Base-by-base conservation (phyloP, 2,888 invertebrate genomes). In the Microplitis deprimator region DNA sequence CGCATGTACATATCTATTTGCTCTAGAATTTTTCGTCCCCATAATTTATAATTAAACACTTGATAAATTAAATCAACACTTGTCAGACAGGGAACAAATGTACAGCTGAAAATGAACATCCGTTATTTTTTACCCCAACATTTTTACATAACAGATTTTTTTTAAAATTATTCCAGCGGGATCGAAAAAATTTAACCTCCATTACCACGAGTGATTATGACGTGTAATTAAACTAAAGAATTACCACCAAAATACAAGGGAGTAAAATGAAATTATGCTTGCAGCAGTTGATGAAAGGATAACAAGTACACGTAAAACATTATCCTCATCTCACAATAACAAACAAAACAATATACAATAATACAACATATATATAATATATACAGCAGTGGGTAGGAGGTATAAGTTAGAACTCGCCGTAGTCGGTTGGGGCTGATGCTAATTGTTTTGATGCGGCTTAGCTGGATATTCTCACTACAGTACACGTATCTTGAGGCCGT, bases 371-470 rank as follows among this genome's bases (percentile, higher is more conserved):
- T 41, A 41, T 41, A 41, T 41, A 41, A 41, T 41, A 41, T 41
- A 8, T 41, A 41, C 13, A 50, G 8, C 8, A 10, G 10, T 50
- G 3, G 8, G 50, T 50, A 50, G 8, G 29, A 29, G 3, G 50
- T 50, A 62, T 17, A 62, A n/a, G 2, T 16, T 62, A 13, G 4
- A 67, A 67, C 20, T 20, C 39, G 6, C 13, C 38, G 10, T 20
- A n/a, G 67, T 38, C 13, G 67, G 50, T 13, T 13, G 50, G 13
- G 20, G 67, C 38, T 67, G 20, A 38, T 20, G 67, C 20, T 67
- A 67, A 67, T 67, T 67, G 29, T 67, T 67, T 67, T 67, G 67
- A 67, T 67, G 67, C 39, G 67, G 67, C 29, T 20, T 8, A 62
- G 20, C 61, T 17, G 38, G 61, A 8, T n/a, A 72, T 62, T 72